Evolutionary conservation across 2,888 invertebrate genomes (phyloP), one percentile per base, ranked within the genome.

Genomic region (Cataglyphis albicans): DNA sequence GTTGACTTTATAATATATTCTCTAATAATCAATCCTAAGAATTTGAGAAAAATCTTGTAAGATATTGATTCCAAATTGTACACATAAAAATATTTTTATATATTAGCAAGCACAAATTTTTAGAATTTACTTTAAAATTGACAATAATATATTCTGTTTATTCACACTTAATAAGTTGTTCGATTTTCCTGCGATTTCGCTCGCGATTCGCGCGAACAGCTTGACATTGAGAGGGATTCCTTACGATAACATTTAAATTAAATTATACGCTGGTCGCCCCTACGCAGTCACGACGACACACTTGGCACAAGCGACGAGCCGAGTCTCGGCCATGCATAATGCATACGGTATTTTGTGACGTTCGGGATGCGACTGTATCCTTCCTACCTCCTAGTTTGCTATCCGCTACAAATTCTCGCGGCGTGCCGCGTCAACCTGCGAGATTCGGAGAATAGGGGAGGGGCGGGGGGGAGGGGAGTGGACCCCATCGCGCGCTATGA

Each of bases 241-340:
- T 93, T 93, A 92, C 91, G 92, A 92, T 87, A 90, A 91, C 91
- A 92, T 93, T 93, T 93, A 93, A 93, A 93, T 93, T 93, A 93
- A 93, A 93, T 93, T 93, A 93, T 93, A 92, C 91, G 91, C 72
- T 35, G 48, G 92, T 93, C 92, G 91, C 92, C 88, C 52, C 91
- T 92, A 91, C 86, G 88, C 91, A 93, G 93, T 92, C 92, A 92
- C 91, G 91, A 91, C 90, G 92, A 90, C 92, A 92, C 91, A 93
- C 93, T 93, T 93, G 93, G 93, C 93, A 93, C 92, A 90, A 92
- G 91, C 90, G 85, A 88, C 88, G 87, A 86, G 87, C 89, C 81
- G 86, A 52, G 52, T 90, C 90, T 76, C 67, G 44, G 25, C 90
- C 87, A 93, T 93, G 93, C 93, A 93, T 93, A 91, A 93, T 93